Evolutionary conservation across 2,113 vertebrate species (phyloP).

Genomic region (Elephas maximus): DNA sequence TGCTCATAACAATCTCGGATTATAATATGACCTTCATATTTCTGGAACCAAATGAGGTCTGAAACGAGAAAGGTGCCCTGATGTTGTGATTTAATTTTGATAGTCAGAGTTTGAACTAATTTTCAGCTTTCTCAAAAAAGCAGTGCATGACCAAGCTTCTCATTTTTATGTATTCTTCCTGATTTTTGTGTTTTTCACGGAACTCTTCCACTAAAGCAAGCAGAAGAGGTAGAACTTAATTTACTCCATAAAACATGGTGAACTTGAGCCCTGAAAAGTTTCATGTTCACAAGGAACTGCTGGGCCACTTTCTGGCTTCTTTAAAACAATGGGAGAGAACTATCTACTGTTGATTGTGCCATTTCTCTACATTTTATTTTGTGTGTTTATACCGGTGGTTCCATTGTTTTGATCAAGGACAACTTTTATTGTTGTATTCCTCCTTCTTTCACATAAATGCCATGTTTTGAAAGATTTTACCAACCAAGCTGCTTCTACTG

Average conservation of each 20-base stretch:
- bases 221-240: not conserved
- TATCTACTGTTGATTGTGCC: not conserved
- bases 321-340: not conserved
- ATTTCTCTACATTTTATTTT: not conserved
- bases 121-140: conserved; percentile 9
- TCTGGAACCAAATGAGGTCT: not conserved
- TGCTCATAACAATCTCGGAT: not conserved
- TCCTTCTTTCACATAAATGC: not conserved
- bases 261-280: not conserved
- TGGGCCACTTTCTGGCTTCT: not conserved
- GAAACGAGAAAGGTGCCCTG: not conserved
- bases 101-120: not conserved
- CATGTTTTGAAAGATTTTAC: not conserved
- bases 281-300: not conserved
- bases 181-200: not conserved
- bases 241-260: not conserved
- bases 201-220: not conserved
- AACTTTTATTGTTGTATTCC: not conserved
- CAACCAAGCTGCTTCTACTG: not conserved
- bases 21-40: not conserved
- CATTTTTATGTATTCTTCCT: not conserved
- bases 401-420: not conserved
- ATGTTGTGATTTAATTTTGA: not conserved
- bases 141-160: not conserved
- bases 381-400: not conserved